Evolutionary conservation across 1,140 invertebrate species (phyloP), one percentile per base, ranked within the genome.

Genomic region (Microplitis demolitor): DNA sequence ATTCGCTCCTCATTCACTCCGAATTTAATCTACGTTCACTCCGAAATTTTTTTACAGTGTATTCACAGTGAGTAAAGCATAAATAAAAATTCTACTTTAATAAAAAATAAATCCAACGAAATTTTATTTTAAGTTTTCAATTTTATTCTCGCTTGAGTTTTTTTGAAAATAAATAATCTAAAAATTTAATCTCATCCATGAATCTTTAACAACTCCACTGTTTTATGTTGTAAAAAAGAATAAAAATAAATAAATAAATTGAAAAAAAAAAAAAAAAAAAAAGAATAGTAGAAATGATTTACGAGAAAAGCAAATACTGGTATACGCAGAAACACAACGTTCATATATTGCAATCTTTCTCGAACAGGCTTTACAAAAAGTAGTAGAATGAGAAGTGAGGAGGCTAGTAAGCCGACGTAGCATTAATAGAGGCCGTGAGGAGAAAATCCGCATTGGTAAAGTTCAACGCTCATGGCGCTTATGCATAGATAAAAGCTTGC

Each of bases 401-500:
- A 67, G 66, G 66, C 50, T 16, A 67, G 63, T 66, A 76, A 77
- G 69, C 69, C 62, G 51, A 73, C 62, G 58, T 51, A 68, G 66
- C 54, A 74, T 77, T 78, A 79, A 79, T 77, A 71, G 69, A 54
- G 53, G 39, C 58, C 56, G 54, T 45, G 61, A 66, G 45, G 61
- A 58, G 72, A 75, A 73, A 75, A 74, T 74, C 64, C 64, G 72
- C 69, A 66, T 77, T 69, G 72, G 53, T 62, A 61, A 77, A 78
- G 63, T 79, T 78, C 64, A 37, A 37, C 60, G 68, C 70, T 64
- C 70, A 64, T 69, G 69, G 70, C 63, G 76, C 76, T 78, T 76
- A 69, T 58, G 60, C 67, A 61, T 73, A 66, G 74, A 74, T 74
- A 79, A 77, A 78, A 74, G 74, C 76, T 64, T 74, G 61, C 63